Evolutionary conservation across 2,113 vertebrate genomes (phyloP).

Genomic region (Micronycteris hirsuta): DNA sequence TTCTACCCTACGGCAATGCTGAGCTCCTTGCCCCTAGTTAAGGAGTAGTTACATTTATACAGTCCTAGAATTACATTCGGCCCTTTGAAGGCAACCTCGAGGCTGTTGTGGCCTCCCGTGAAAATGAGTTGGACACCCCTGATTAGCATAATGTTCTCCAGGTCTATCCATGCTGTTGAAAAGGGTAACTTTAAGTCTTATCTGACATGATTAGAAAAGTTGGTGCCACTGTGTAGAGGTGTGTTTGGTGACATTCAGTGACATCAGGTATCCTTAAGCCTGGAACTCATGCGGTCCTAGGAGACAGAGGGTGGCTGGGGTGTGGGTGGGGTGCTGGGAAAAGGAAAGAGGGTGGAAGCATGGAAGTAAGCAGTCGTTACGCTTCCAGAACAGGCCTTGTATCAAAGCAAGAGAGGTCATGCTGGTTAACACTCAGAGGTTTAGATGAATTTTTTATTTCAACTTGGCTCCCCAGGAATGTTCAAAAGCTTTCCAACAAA

Average conservation of each 20-base stretch:
- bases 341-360: background rate
- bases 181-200: background rate
- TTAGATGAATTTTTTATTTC: background rate
- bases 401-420: background rate
- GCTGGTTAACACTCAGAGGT: background rate
- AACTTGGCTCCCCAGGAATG: background rate
- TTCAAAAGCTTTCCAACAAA: background rate
- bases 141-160: too few species aligned
- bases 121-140: too few species aligned
- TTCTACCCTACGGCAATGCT: too few species aligned
- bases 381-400: background rate
- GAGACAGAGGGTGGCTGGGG: background rate
- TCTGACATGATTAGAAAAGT: background rate
- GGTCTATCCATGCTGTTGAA: too few species aligned
- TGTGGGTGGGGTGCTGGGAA: background rate
- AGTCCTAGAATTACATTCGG: too few species aligned
- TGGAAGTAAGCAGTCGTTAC: background rate
- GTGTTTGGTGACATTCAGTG: background rate
- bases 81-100: too few species aligned
- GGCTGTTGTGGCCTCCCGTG: too few species aligned
- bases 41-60: too few species aligned
- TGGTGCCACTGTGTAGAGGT: background rate
- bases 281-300: background rate
- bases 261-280: background rate
- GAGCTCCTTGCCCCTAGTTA: too few species aligned